phyloP scores from a whole-genome alignment of 2,888 invertebrate genomes.

The Ophion obscuratus region DNA sequence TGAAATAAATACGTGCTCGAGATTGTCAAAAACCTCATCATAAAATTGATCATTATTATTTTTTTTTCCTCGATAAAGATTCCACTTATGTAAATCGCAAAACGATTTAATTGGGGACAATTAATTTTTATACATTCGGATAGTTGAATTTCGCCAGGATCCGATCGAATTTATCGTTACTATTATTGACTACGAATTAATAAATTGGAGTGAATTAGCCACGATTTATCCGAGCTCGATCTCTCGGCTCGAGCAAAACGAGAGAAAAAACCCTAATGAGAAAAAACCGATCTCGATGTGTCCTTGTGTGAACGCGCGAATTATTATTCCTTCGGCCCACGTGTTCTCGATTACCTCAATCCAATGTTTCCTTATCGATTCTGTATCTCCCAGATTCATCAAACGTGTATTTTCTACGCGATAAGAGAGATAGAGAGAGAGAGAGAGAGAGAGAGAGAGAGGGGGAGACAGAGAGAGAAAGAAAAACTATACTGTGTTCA shows the following conservation, averaged over 20 bases:
- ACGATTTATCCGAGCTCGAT: slow-evolving; percentile 40
- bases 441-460: neutral
- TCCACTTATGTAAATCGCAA: no score
- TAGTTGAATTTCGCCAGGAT: neutral
- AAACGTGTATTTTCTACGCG: slow-evolving; percentile 71
- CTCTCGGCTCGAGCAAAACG: slow-evolving; percentile 55
- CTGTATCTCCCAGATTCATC: slow-evolving; percentile 50
- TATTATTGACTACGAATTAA: neutral
- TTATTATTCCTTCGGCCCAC: slow-evolving; percentile 32
- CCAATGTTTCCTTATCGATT: slow-evolving; percentile 41
- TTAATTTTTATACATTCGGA: neutral
- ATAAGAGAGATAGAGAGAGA: slow-evolving; percentile 38
- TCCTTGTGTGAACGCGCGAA: slow-evolving; percentile 39
- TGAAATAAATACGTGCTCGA: no score
- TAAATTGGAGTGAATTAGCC: neutral
- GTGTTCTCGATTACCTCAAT: slow-evolving; percentile 8
- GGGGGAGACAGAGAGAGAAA: slow-evolving; percentile 1
- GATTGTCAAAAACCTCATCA: no score
- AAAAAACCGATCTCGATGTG: slow-evolving; percentile 23
- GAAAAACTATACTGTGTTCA: slow-evolving; percentile 76
- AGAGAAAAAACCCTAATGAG: slow-evolving; percentile 12
- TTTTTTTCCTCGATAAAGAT: no score
- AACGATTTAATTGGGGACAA: no score
- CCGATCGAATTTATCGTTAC: neutral
- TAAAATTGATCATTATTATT: no score